Base-by-base conservation (phyloP, 2,113 vertebrate genomes). In the Pandion haliaetus region DNA sequence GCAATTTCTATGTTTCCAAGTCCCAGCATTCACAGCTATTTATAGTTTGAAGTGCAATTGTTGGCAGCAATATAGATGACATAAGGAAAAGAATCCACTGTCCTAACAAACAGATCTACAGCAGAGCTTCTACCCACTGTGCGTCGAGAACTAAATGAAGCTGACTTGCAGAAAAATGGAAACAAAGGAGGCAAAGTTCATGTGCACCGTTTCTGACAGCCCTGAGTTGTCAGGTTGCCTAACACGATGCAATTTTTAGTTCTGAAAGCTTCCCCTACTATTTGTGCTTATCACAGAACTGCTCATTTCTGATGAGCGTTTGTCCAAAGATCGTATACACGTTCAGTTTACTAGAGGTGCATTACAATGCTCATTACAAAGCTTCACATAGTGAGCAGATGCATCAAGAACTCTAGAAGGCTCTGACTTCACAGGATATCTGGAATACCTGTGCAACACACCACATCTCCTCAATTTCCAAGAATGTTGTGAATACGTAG, bases 401-500 rank as follows among this genome's bases (percentile, higher is more conserved):
- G 17, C 13, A 40, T 7, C 17, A 21, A n/a, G 45, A 78, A 36
- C 72, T 28, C 54, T 9, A 6, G 21, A 5, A 38, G 58, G 40
- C 49, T 69, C 67, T 9, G 4, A 17, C 20, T 34, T 24, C 86
- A 42, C 9, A 21, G 45, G 5, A 1, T 7, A 55, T 24, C 44
- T 69, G 63, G 23, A 81, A 20, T n/a, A 55, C 21, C 26, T 32
- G 36, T 38, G 67, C 66, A 49, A 44, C 2, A 34, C 45, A 65
- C 24, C 42, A 14, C 6, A 26, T 15, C 38, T 45, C 49, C 67
- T 62, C 58, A 21, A 5, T 6, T 31, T 49, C 57, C 57, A 72
- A 38, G 34, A 32, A 26, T 2, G 13, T 1, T 31, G 18, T 14
- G 42, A 70, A 58, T 5, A 28, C 1, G 1, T 6, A 65, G 10